These are phyloP conservation scores for Heteromormyrus szaboi DNA, from an alignment of 2,797 vertebrate species.

Conservation along the genomic window DNA sequence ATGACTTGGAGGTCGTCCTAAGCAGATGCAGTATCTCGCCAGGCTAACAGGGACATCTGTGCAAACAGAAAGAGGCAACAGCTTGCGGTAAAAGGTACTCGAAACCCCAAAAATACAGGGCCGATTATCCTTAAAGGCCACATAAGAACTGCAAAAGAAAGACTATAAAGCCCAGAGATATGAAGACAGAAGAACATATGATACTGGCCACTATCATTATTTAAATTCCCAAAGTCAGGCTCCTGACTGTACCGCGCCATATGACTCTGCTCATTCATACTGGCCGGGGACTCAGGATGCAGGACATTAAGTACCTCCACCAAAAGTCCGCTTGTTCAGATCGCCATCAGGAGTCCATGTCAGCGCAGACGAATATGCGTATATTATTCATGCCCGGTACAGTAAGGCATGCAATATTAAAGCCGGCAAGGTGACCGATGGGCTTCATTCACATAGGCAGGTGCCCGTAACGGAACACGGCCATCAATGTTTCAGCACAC, in stretches of 20 bases:
- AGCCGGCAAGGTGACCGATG: not conserved
- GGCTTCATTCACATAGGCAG: not conserved
- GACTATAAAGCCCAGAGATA: not conserved
- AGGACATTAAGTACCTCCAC: not conserved
- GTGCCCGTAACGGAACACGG: not conserved
- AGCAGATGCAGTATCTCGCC: conserved; percentile 7
- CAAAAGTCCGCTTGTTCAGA: not conserved
- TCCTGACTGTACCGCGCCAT: not conserved
- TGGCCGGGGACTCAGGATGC: not conserved
- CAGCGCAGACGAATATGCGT: not conserved
- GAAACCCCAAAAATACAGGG: not conserved
- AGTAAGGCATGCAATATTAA: not conserved
- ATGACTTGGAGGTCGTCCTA: not conserved
- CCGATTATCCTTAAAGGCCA: not conserved
- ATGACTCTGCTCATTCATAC: not conserved
- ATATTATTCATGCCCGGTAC: not conserved
- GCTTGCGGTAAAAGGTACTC: not conserved
- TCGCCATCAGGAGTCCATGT: not conserved
- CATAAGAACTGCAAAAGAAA: not conserved
- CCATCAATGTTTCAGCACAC: conserved; percentile 1
- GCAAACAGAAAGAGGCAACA: conserved; percentile 3
- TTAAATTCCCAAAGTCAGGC: not conserved
- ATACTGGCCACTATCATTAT: not conserved
- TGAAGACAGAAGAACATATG: not conserved
- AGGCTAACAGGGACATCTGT: conserved; percentile 6